Conservation (phyloP, 1,140 invertebrate genomes). For the Psix sp. region DNA sequence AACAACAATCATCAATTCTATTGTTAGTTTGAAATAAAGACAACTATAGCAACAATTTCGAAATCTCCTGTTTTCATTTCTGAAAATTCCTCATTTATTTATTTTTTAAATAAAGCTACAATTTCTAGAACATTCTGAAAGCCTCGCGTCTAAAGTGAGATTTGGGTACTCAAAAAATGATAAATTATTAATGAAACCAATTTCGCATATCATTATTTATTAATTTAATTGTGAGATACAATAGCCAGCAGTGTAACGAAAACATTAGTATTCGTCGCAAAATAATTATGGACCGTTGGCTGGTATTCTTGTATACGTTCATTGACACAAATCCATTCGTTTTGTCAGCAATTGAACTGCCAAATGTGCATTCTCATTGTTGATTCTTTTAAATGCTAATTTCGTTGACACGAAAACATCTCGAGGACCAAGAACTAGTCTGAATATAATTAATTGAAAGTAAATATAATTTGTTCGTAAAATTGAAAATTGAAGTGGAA, state of each 20-base stretch:
- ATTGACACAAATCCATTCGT: conserved; percentile 38
- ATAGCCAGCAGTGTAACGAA: not conserved
- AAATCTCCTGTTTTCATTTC: too few relatives aligned
- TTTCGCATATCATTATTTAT: conserved; percentile 26
- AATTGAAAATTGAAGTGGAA: too few relatives aligned
- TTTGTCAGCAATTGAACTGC: conserved; percentile 28
- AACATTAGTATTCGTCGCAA: conserved; percentile 18
- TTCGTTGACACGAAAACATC: conserved; percentile 18
- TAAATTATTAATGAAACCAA: conserved; percentile 10
- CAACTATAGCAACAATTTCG: too few relatives aligned
- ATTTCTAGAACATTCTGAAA: not conserved
- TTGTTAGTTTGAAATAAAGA: too few relatives aligned
- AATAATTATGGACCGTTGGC: conserved; percentile 16
- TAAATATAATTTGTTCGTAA: too few relatives aligned
- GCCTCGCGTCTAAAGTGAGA: not conserved
- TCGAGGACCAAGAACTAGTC: not conserved
- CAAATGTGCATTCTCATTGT: conserved; percentile 32
- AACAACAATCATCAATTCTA: too few relatives aligned
- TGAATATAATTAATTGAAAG: too few relatives aligned
- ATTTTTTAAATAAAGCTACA: too few relatives aligned
- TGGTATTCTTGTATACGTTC: conserved; percentile 4
- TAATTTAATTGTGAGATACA: conserved; percentile 14
- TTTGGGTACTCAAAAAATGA: not conserved
- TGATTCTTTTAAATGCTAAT: conserved; percentile 46
- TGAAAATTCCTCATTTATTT: too few relatives aligned